Conservation (phyloP, 2,113 vertebrate species). For the Phrynosoma platyrhinos region DNA sequence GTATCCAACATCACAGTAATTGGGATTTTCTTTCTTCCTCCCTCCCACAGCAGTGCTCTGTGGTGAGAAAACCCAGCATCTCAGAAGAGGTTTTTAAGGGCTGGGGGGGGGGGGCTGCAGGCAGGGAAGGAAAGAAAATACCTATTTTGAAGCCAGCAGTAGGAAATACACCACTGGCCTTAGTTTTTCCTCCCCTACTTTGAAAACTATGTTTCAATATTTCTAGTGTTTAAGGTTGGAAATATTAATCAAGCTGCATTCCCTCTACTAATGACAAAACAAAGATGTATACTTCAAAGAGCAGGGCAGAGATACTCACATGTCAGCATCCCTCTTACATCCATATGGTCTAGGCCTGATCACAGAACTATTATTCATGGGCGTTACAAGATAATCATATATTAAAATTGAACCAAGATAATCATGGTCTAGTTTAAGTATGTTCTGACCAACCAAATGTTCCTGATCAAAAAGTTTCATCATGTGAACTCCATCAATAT, state of each 20-base stretch:
- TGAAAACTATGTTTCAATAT: background rate
- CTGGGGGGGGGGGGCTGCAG: too few relatives aligned
- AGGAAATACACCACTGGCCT: too few relatives aligned
- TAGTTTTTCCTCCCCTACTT: background rate
- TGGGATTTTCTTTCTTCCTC: too few relatives aligned
- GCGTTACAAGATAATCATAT: background rate
- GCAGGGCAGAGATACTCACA: too few relatives aligned
- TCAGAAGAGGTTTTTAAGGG: too few relatives aligned
- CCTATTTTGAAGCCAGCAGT: too few relatives aligned
- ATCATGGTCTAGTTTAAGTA: background rate
- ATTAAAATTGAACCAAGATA: background rate
- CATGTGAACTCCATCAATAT: background rate
- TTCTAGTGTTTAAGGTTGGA: background rate
- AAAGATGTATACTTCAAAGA: background rate
- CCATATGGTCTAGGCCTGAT: background rate
- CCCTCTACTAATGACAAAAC: too few relatives aligned
- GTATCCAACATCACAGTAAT: too few relatives aligned
- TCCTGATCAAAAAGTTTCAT: background rate
- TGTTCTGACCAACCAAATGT: background rate
- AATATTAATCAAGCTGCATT: background rate
- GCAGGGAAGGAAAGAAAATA: too few relatives aligned
- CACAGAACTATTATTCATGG: background rate
- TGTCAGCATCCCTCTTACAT: background rate
- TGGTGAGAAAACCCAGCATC: too few relatives aligned
- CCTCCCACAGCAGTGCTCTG: too few relatives aligned